Base-by-base conservation (phyloP, 2,113 vertebrate genomes). In the Chaetodon trifascialis region DNA sequence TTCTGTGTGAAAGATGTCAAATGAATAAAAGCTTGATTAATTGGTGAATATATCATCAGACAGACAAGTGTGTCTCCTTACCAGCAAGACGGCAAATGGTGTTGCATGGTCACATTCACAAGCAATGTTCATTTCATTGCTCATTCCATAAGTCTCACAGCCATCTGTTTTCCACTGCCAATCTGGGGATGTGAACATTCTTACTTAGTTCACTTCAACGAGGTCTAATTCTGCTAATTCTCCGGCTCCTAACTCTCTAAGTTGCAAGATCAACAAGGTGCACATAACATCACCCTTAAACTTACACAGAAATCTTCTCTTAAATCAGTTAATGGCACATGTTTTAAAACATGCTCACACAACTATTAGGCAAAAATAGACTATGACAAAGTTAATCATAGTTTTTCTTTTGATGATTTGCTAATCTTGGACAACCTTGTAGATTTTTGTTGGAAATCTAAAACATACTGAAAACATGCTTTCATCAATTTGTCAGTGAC, bases 11-110 rank as follows among this genome's bases (percentile, higher is more conserved):
- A 69, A n/a, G 30, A 14, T 52, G 34, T 15, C 40, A 5, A 38
- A 42, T 40, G 30, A 52, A 4, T 40, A 42, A 64, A 56, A 1
- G 19, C 14, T 38, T 16, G 4, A 4, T 10, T n/a, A 23, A 42
- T 0, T 15, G 16, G 6, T 63, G 17, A 11, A 64, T 9, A 15
- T 44, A 40, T 17, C 10, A 49, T 40, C 19, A 47, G 14, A 30
- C 30, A 1, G 19, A 21, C 5, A 25, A 65, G 16, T 75, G 25
- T 36, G 46, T 64, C 6, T 16, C 15, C 73, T 78, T 89, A 95
- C 94, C 88, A 95, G 10, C 15, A 95, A 80, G 36, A 95, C 84
- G 3, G 94, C 87, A 47, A 95, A 95, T 0, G 94, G 83, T 21
- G 94, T 95, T 2, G 90, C 25, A 15, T 95, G 94, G 73, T 86